Base-by-base conservation (phyloP, 2,797 vertebrate genomes). In the Toxotes lorentzi region DNA sequence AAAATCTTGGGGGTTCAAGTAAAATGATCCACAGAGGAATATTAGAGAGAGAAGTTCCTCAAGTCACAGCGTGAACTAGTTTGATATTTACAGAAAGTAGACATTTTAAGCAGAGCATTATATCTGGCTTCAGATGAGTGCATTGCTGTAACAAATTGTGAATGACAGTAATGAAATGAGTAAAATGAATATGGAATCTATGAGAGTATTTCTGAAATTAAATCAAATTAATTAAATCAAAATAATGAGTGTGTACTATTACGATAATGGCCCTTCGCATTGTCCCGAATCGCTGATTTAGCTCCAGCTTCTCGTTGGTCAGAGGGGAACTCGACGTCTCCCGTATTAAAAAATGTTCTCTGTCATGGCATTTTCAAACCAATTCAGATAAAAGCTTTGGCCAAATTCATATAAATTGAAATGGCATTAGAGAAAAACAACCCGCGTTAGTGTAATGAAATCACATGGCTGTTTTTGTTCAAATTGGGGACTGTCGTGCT, bases 321-420 rank as follows among this genome's bases (percentile, higher is more conserved):
- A 21, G 23, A 7, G 1, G 17, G 35, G 64, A 69, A 64, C 68
- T 76, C 74, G 54, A 45, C 5, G 2, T 66, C 60, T 57, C n/a
- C 7, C 4, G 1, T 63, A 61, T 69, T 75, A 70, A 65, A 67
- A 74, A 62, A 43, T 58, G 24, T 45, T 35, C 9, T 61, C 30
- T 61, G 19, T 78, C 35, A 1, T 40, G 16, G 48, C 35, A 43
- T 80, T 84, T 69, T 65, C 27, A 61, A 66, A 64, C 71, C 45
- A 84, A 79, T 88, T 79, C 40, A 78, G 76, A 80, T 84, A 81
- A 91, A 88, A 86, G 73, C 81, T 73, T 79, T 7, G 1, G 6
- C 38, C 70, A 81, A 78, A 79, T 70, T 75, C 35, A 71, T 24
- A 72, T 67, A 17, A 78, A 79, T 43, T 80, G 67, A 82, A 84